Conservation (phyloP, 2,888 invertebrate genomes). For the Melitaea athalia region DNA sequence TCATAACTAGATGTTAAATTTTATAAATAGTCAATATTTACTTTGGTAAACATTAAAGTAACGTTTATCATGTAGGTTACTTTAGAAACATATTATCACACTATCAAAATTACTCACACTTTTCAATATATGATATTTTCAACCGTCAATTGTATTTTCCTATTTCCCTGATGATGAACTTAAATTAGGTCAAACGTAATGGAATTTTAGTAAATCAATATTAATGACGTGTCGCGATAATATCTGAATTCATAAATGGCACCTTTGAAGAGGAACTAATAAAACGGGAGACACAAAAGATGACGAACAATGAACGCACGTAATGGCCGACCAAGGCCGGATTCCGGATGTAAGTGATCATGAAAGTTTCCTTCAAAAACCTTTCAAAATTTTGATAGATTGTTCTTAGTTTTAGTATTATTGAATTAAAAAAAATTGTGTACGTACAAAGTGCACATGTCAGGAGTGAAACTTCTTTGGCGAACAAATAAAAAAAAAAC, state of each 20-base stretch:
- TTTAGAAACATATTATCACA: no score
- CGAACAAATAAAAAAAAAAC: no score
- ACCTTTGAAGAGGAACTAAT: slow-evolving; percentile 56
- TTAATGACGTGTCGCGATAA: slow-evolving; percentile 16
- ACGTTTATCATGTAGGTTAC: no score
- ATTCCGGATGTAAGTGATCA: slow-evolving; percentile 53
- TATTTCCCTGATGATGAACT: not conserved
- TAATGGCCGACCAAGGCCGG: slow-evolving; percentile 55
- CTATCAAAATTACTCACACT: no score
- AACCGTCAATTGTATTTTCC: no score
- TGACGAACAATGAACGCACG: slow-evolving; percentile 55
- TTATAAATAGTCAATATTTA: no score
- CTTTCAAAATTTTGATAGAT: slow-evolving; percentile 5
- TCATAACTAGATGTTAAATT: no score
- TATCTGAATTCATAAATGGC: slow-evolving; percentile 23
- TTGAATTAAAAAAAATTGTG: no score
- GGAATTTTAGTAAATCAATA: slow-evolving; percentile 16
- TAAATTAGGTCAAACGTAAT: not conserved
- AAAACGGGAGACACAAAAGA: slow-evolving; percentile 59
- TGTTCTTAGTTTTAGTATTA: not conserved
- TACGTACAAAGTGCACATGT: no score
- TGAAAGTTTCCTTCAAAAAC: slow-evolving; percentile 40
- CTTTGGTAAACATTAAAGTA: no score
- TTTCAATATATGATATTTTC: no score
- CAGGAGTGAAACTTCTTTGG: no score